A percentile compares a stretch with the other conserved stretches of the same genome.
phyloP scores from a whole-genome alignment of 2,113 vertebrate species.

The Anseranas semipalmata region DNA sequence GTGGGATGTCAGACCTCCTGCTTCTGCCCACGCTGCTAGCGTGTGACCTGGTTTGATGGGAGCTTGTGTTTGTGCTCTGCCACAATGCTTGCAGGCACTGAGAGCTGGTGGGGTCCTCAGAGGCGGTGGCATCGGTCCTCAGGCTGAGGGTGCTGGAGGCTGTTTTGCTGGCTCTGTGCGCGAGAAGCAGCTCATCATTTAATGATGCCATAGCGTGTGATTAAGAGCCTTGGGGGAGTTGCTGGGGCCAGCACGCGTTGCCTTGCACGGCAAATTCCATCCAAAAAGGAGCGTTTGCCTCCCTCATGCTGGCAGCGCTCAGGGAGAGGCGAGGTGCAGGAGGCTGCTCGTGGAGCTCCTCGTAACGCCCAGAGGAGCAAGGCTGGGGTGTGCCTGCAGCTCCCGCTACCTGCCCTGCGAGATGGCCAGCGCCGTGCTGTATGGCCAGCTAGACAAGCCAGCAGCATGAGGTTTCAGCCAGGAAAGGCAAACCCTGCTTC shows the following conservation, averaged over 20 bases:
- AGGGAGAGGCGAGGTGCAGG: not conserved
- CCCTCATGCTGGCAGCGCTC: not conserved
- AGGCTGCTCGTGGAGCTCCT: not conserved
- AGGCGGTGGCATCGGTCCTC: not conserved
- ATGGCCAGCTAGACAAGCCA: fast-evolving
- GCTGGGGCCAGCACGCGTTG: not conserved
- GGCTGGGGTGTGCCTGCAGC: not conserved
- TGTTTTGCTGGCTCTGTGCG: not conserved
- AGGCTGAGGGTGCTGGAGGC: not conserved
- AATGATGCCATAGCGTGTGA: not conserved
- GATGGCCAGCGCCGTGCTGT: fast-evolving
- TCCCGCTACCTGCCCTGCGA: not conserved
- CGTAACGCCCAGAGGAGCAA: not conserved
- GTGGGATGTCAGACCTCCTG: not conserved
- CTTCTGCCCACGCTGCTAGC: fast-evolving
- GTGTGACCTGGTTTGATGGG: not conserved
- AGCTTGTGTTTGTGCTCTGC: not conserved
- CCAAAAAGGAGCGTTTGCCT: not conserved
- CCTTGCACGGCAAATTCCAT: not conserved
- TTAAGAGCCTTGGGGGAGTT: not conserved
- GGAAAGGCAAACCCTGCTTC: not conserved
- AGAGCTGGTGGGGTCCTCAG: not conserved
- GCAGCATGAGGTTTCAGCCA: not conserved
- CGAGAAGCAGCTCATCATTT: fast-evolving
- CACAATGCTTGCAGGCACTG: fast-evolving